phyloP scores from a whole-genome alignment of 2,113 vertebrate species.

The Plestiodon gilberti region DNA sequence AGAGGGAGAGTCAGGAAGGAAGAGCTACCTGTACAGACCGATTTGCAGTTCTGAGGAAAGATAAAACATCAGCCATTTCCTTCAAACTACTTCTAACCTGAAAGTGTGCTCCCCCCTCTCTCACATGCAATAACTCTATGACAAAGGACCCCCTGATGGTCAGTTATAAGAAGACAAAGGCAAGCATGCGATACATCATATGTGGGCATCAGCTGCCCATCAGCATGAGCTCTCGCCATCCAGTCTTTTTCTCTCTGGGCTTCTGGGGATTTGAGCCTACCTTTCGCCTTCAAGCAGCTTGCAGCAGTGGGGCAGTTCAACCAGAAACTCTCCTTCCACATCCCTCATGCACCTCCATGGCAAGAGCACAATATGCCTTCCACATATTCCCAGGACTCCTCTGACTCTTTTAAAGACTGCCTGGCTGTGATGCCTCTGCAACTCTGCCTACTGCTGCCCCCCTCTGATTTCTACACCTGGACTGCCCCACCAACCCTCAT shows the following conservation, averaged over 20 bases:
- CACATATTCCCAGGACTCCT: neutral
- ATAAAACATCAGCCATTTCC: neutral
- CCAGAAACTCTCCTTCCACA: too few relatives aligned
- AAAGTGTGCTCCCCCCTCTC: neutral
- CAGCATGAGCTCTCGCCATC: neutral
- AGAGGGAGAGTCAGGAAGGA: neutral
- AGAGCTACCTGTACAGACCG: neutral
- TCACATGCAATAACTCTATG: neutral
- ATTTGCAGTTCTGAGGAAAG: neutral
- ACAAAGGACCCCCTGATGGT: neutral
- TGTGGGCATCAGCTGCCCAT: too few relatives aligned
- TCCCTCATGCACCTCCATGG: neutral
- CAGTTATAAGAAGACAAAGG: neutral
- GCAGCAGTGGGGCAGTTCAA: too few relatives aligned
- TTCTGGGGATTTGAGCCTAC: neutral
- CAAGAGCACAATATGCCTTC: neutral
- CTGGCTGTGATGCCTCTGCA: neutral
- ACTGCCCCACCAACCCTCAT: neutral
- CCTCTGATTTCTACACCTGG: neutral
- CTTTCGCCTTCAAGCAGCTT: neutral
- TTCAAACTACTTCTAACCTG: neutral
- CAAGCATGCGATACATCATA: neutral
- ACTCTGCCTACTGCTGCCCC: neutral
- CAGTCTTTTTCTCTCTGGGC: neutral
- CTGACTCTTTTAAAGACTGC: neutral